Base-by-base conservation (phyloP, 2,888 invertebrate genomes). In the Stenoptilia bipunctidactyla region DNA sequence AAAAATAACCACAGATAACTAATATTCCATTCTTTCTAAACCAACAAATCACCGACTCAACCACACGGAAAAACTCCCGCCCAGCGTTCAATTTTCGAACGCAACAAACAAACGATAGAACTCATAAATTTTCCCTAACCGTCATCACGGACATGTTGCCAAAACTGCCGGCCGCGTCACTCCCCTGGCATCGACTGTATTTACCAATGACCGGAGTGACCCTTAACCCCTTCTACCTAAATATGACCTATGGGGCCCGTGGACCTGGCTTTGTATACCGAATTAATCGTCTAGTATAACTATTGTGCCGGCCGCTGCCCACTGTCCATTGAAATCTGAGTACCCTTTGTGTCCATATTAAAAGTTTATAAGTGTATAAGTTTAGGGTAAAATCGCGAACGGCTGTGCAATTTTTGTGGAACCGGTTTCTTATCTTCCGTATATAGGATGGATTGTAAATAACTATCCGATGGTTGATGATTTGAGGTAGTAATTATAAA, bases 151-250 rank as follows among this genome's bases (percentile, higher is more conserved):
- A n/a, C n/a, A n/a, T 79, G 80, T 80, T 82, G 58, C 58, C 65
- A 56, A 66, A 75, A 74, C 72, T 58, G 45, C 48, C 51, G 56
- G 67, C 61, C 55, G 66, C 44, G 75, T 76, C 82, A 82, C 82
- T 77, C 82, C 82, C 77, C 61, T 53, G 40, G 46, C 47, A 53
- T 57, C 49, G 50, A 51, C 71, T n/a, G n/a, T 77, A 80, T 82
- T 82, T 79, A 82, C 77, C 70, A 58, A 57, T 65, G 64, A 72
- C 79, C 73, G 58, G 44, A 55, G 65, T 77, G 76, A 77, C 79
- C 80, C 75, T 60, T 80, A 63, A 80, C n/a, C 76, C 80, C 69
- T 44, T 68, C 65, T 77, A 72, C 80, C 82, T 75, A 83, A 83
- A 82, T 80, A 79, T 83, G 79, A 83, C 82, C 82, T 69, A 52